Conservation (phyloP, 2,888 invertebrate genomes). For the Sisyra terminalis region DNA sequence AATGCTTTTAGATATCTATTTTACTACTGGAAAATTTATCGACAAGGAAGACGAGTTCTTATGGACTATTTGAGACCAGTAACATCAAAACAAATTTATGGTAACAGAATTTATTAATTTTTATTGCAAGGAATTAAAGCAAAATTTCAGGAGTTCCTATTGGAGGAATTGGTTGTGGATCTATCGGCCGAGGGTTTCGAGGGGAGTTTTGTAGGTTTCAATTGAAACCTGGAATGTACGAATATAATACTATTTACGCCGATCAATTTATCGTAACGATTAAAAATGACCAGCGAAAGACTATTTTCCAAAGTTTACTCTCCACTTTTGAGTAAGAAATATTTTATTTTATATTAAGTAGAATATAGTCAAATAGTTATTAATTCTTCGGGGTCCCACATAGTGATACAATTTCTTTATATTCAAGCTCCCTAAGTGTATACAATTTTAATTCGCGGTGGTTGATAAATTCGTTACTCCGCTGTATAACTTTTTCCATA, state of each 20-base stretch:
- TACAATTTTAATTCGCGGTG: too few relatives aligned
- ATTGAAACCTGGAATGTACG: slow-evolving; percentile 76
- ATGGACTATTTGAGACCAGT: slow-evolving; percentile 65
- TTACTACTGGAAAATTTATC: slow-evolving; percentile 46
- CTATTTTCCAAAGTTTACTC: slow-evolving; percentile 63
- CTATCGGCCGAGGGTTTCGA: slow-evolving; percentile 80
- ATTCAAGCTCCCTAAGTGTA: too few relatives aligned
- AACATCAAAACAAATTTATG: slow-evolving; percentile 70
- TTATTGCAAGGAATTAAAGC: not conserved
- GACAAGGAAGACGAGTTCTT: slow-evolving; percentile 48
- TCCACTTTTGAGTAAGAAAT: slow-evolving; percentile 48
- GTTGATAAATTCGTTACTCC: too few relatives aligned
- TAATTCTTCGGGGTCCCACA: too few relatives aligned
- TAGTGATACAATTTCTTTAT: too few relatives aligned
- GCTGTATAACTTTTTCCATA: too few relatives aligned
- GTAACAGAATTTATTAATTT: slow-evolving; percentile 25
- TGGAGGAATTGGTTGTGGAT: slow-evolving; percentile 66
- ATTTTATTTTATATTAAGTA: slow-evolving; percentile 11
- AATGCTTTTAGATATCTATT: slow-evolving; percentile 45
- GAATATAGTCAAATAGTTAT: too few relatives aligned
- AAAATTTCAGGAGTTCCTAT: slow-evolving; percentile 53
- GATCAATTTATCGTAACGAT: slow-evolving; percentile 87
- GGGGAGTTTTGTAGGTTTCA: slow-evolving; percentile 91
- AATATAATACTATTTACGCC: slow-evolving; percentile 65
- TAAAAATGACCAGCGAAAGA: slow-evolving; percentile 43